A percentile compares a stretch with the other conserved stretches of the same genome.
phyloP scores from a whole-genome alignment of 2,113 vertebrate genomes.

The Steatornis caripensis region DNA sequence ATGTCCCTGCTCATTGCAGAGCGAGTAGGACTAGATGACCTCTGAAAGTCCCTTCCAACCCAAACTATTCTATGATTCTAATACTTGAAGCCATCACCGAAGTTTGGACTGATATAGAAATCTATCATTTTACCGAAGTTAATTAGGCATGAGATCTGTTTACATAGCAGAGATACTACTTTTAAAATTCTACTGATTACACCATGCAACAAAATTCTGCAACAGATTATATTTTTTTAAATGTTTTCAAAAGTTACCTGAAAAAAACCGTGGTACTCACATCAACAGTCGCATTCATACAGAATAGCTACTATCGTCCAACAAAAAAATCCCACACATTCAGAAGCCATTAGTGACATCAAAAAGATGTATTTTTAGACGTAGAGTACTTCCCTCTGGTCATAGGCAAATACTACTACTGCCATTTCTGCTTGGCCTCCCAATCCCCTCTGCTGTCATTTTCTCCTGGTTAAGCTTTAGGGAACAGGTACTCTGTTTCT shows the following conservation, averaged over 20 bases:
- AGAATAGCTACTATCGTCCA: background rate
- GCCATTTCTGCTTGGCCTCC: background rate
- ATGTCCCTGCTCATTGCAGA: accelerated
- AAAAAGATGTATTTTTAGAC: background rate
- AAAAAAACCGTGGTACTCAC: background rate
- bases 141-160: background rate
- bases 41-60: background rate
- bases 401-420: background rate
- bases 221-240: background rate
- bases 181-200: background rate
- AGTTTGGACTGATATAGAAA: background rate
- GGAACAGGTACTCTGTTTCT: background rate
- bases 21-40: background rate
- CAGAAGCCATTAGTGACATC: background rate
- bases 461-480: background rate
- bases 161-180: background rate
- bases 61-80: background rate
- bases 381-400: background rate
- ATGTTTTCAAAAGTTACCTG: background rate
- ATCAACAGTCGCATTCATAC: background rate
- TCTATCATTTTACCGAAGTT: background rate
- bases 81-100: background rate
- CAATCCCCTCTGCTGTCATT: background rate
- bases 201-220: background rate
- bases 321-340: background rate